Base-by-base conservation (phyloP, 2,888 invertebrate species). In the Hypercompe scribonia region DNA sequence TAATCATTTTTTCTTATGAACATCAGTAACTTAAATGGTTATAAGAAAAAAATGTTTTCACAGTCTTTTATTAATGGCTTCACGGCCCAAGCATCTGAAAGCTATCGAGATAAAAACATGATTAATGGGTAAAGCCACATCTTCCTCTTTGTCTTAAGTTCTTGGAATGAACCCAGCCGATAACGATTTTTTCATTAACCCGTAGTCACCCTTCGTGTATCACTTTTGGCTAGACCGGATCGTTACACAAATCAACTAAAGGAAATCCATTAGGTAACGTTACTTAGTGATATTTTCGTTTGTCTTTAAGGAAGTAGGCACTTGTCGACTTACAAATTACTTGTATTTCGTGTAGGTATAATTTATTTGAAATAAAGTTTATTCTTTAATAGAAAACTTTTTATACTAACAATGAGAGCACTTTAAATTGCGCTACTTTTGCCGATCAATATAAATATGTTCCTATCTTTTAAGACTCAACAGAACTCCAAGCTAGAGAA, bases 91-190 rank as follows among this genome's bases (percentile, higher is more conserved):
- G 79, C 84, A 87, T 87, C 85, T 87, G 86, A 83, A 79, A 83
- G 78, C 83, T 81, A 86, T 88, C 85, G 77, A 87, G 91, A 91
- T 91, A 91, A 87, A 84, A 82, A 72, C 80, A 83, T 91, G 91
- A 92, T 92, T 91, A 91, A 92, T 91, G 88, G 86, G 78, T 76
- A 79, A 73, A 76, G 76, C 82, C 81, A 82, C 78, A 81, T 80
- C 80, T 84, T 87, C 85, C 84, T 79, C 80, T 83, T 86, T 88
- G 86, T 87, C 85, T 86, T 76, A 84, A 87, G 79, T 81, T 88
- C 84, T 87, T 82, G 85, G 84, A 86, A 86, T 81, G 79, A 81
- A 82, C 85, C 80, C 81, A 81, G 81, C 77, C 83, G 86, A 87
- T 89, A 87, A 85, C 81, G 80, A 79, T 79, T 83, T 83, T 83